Conservation (phyloP, 2,113 vertebrate species). For the Phalacrocorax brasilianus region DNA sequence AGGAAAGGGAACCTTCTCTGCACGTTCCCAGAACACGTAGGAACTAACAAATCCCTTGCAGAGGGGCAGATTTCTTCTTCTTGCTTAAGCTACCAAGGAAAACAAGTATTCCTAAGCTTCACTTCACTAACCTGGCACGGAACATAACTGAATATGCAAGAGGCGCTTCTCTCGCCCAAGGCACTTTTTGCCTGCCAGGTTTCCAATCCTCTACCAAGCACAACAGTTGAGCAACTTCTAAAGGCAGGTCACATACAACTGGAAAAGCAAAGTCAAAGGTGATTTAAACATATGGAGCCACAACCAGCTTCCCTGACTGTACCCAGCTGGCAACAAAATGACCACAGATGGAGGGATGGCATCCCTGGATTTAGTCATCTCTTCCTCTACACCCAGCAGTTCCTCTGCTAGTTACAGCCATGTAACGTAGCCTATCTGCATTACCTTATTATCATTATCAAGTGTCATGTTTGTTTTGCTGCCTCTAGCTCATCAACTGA, state of each 20-base stretch:
- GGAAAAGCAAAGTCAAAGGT: neutral
- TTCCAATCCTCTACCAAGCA: neutral
- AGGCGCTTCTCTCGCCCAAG: neutral
- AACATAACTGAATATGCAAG: neutral
- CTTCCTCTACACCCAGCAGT: neutral
- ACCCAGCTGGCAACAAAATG: neutral
- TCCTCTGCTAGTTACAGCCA: neutral
- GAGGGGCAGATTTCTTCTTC: neutral
- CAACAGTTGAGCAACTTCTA: neutral
- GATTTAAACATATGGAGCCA: neutral
- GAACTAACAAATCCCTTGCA: neutral
- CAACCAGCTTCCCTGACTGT: neutral
- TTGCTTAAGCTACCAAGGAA: neutral
- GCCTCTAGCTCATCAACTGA: neutral
- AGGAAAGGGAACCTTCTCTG: neutral
- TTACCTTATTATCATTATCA: neutral
- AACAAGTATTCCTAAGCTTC: neutral
- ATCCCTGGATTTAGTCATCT: neutral
- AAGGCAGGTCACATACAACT: neutral
- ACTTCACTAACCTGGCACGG: neutral
- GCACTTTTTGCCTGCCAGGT: neutral
- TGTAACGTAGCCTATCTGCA: neutral
- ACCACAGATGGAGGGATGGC: conserved; percentile 3
- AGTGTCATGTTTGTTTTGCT: neutral
- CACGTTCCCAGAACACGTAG: fast-evolving